Conservation (phyloP, 2,888 invertebrate genomes). For the Azorinus chamasolen region DNA sequence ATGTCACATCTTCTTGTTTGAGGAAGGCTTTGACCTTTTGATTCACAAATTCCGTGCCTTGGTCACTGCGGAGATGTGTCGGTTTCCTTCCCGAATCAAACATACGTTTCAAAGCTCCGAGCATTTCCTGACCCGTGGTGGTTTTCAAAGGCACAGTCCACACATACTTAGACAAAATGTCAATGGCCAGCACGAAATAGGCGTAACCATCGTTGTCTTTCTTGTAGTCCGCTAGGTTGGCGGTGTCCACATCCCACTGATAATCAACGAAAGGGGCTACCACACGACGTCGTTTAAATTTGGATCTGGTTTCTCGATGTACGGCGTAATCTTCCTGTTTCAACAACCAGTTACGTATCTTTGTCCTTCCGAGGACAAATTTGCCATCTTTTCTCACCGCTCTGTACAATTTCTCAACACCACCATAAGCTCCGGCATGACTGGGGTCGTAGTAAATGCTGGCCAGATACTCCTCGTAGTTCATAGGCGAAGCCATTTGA, state of each 20-base stretch:
- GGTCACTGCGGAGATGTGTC: slow-evolving; percentile 24
- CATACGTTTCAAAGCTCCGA: slow-evolving; percentile 22
- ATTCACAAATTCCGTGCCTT: slow-evolving; percentile 46
- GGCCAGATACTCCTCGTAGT: slow-evolving; percentile 33
- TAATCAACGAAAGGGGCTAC: slow-evolving; percentile 45
- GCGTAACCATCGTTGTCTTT: slow-evolving; percentile 45
- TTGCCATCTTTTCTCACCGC: slow-evolving; percentile 55
- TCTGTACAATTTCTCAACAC: slow-evolving; percentile 59
- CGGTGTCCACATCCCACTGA: slow-evolving; percentile 52
- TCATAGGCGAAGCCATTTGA: slow-evolving; percentile 47
- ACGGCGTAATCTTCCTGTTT: slow-evolving; percentile 53
- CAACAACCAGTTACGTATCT: slow-evolving; percentile 54
- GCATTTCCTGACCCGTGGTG: slow-evolving; percentile 43
- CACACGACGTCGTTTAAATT: slow-evolving; percentile 34
- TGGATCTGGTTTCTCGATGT: slow-evolving; percentile 34
- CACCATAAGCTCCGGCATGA: slow-evolving; percentile 50
- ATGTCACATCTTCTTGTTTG: slow-evolving; percentile 14
- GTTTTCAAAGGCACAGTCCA: slow-evolving; percentile 33
- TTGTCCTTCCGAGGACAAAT: slow-evolving; percentile 35
- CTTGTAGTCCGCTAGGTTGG: slow-evolving; percentile 34
- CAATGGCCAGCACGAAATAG: slow-evolving; percentile 37
- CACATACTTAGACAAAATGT: slow-evolving; percentile 38
- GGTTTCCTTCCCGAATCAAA: slow-evolving; percentile 22
- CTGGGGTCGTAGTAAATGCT: slow-evolving; percentile 60
- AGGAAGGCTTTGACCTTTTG: slow-evolving; percentile 20